Conservation (phyloP, 1,140 invertebrate species). For the Contarinia nasturtii region DNA sequence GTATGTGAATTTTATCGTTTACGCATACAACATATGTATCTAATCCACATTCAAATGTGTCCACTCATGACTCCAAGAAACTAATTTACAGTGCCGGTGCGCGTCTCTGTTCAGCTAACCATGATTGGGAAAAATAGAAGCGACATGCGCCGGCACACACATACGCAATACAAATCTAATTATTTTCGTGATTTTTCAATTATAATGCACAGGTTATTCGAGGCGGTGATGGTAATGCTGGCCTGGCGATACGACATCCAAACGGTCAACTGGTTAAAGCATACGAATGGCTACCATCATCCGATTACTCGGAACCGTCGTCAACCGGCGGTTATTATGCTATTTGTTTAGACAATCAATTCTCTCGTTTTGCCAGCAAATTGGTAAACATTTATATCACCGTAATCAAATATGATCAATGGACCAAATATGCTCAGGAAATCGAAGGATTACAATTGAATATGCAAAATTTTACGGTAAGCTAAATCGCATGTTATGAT, state of each 20-base stretch:
- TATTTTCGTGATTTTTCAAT: background rate
- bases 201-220: conserved; percentile 42
- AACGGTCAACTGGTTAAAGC: conserved; percentile 66
- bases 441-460: conserved; percentile 70
- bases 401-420: conserved; percentile 83
- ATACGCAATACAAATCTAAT: background rate
- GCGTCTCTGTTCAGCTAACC: no score
- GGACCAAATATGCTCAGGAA: conserved; percentile 82
- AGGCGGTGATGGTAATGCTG: conserved; percentile 82
- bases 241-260: conserved; percentile 75
- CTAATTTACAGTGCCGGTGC: no score
- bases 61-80: no score
- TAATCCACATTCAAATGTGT: no score
- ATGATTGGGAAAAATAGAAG: no score
- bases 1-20: background rate
- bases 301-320: conserved; percentile 70
- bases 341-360: conserved; percentile 91
- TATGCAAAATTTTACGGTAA: conserved; percentile 78
- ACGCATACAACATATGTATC: background rate
- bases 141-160: no score
- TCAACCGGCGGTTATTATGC: conserved; percentile 70
- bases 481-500: conserved; percentile 11
- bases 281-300: conserved; percentile 70
- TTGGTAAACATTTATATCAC: conserved; percentile 85
- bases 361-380: conserved; percentile 79